A percentile compares a stretch with the other conserved stretches of the same genome.
These are phyloP conservation scores for Calyptomena viridis DNA, from an alignment of 2,113 vertebrate genomes.

Conservation along the genomic window DNA sequence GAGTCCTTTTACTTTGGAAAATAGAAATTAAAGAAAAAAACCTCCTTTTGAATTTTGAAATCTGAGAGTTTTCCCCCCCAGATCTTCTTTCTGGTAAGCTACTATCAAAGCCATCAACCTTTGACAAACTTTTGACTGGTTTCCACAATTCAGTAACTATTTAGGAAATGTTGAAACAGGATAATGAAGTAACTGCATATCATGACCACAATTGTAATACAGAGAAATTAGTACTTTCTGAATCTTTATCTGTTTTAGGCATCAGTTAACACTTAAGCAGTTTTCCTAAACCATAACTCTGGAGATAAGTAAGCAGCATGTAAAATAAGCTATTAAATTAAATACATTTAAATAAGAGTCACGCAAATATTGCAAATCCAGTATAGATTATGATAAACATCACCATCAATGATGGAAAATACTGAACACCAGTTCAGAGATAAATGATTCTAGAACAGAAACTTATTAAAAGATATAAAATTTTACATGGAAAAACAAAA, in stretches of 20 bases:
- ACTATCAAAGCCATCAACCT: not conserved
- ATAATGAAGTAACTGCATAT: not conserved
- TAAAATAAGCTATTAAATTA: not conserved
- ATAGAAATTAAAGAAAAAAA: not conserved
- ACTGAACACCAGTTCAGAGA: not conserved
- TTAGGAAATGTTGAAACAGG: not conserved
- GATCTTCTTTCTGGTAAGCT: not conserved
- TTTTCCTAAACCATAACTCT: not conserved
- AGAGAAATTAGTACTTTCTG: not conserved
- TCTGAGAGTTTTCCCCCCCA: too few relatives aligned
- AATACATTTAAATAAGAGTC: not conserved
- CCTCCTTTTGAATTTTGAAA: not conserved
- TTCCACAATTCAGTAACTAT: not conserved
- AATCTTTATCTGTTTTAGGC: not conserved
- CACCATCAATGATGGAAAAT: not conserved
- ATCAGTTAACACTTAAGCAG: not conserved
- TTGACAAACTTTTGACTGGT: accelerated
- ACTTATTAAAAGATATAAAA: not conserved
- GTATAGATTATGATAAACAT: not conserved
- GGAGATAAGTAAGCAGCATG: not conserved
- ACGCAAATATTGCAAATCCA: not conserved
- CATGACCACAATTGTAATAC: not conserved
- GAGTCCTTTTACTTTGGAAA: not conserved
- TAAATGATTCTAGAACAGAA: not conserved
- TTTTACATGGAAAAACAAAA: not conserved